These are phyloP conservation scores for Melanotaenia boesemani DNA, from an alignment of 2,797 vertebrate genomes.

Conservation along the genomic window DNA sequence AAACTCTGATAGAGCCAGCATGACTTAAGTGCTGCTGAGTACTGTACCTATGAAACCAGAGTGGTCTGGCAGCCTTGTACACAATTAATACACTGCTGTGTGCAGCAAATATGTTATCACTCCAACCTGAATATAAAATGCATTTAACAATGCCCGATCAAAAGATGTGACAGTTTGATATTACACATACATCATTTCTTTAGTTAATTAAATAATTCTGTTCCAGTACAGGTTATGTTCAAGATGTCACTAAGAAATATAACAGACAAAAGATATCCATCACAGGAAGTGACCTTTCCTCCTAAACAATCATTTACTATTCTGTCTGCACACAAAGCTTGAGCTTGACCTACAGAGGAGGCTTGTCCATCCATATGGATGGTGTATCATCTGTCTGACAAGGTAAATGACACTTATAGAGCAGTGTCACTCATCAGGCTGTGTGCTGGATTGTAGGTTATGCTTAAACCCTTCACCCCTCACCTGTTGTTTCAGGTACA, in stretches of 20 bases:
- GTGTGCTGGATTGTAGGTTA: slow-evolving; percentile 44
- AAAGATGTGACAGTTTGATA: slow-evolving; percentile 1
- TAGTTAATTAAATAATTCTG: slow-evolving; percentile 23
- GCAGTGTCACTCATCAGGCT: slow-evolving; percentile 45
- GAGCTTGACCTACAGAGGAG: slow-evolving; percentile 56
- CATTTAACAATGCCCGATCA: slow-evolving; percentile 8
- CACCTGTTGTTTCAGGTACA: slow-evolving; percentile 63
- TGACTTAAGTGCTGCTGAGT: slow-evolving; percentile 64
- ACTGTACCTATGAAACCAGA: slow-evolving; percentile 63
- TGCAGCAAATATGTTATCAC: slow-evolving; percentile 17
- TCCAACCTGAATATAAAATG: slow-evolving; percentile 16
- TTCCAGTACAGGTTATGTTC: background rate
- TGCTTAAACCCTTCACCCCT: slow-evolving; percentile 63
- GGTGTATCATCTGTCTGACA: slow-evolving; percentile 50
- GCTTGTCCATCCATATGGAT: slow-evolving; percentile 66
- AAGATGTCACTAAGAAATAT: slow-evolving; percentile 14
- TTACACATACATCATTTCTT: slow-evolving; percentile 18
- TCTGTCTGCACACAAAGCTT: slow-evolving; percentile 49
- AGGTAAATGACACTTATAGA: slow-evolving; percentile 69
- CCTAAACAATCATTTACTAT: slow-evolving; percentile 31
- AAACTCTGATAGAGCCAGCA: slow-evolving; percentile 71
- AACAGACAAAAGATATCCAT: slow-evolving; percentile 31
- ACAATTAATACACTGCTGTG: slow-evolving; percentile 31
- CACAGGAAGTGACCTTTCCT: slow-evolving; percentile 30
- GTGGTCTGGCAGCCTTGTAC: slow-evolving; percentile 20